Evolutionary conservation across 2,113 vertebrate species (phyloP).

Genomic region (Halcyon senegalensis): DNA sequence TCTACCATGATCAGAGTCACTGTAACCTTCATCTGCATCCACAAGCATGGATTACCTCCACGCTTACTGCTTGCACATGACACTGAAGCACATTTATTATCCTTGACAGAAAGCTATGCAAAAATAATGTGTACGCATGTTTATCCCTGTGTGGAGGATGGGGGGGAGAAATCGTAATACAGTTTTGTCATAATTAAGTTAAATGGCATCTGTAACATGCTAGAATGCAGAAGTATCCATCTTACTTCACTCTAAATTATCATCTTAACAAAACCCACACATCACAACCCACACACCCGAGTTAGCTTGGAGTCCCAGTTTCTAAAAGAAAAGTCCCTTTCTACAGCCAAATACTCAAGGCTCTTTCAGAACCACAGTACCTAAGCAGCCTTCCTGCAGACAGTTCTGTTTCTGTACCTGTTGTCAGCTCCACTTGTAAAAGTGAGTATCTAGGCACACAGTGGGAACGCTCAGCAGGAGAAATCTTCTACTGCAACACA

Average conservation of each 20-base stretch:
- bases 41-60: background rate
- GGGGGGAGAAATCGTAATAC: background rate
- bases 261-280: constrained; percentile 26
- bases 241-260: background rate
- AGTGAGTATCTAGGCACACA: background rate
- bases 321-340: background rate
- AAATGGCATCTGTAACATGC: background rate
- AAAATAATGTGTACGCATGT: background rate
- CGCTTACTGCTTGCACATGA: background rate
- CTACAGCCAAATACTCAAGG: background rate
- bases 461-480: background rate
- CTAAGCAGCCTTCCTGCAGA: background rate
- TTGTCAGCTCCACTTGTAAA: background rate
- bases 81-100: background rate
- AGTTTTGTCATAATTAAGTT: constrained; percentile 26
- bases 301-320: background rate
- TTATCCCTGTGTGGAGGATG: background rate
- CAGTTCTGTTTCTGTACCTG: background rate
- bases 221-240: background rate
- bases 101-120: background rate
- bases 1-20: background rate
- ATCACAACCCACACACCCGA: background rate
- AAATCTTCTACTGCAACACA: background rate
- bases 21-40: background rate
- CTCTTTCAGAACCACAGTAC: background rate